Conservation (phyloP, 2,888 invertebrate genomes). For the Drosophila paramelanica region DNA sequence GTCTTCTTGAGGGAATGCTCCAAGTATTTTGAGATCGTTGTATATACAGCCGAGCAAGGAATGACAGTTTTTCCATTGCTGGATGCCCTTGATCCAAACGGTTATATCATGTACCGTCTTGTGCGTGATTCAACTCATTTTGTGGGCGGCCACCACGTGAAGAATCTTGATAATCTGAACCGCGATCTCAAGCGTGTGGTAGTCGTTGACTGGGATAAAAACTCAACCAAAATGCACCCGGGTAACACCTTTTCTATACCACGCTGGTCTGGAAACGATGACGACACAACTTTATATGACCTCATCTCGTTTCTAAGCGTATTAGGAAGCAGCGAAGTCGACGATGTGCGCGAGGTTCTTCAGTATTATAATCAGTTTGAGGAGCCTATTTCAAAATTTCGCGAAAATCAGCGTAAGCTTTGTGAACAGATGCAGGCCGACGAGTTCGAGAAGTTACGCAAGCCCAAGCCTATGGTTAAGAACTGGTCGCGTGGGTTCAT, state of each 20-base stretch:
- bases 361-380: conserved; percentile 96
- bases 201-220: conserved; percentile 96
- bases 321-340: conserved; percentile 93
- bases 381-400: conserved; percentile 95
- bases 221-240: conserved; percentile 94
- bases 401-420: conserved; percentile 93
- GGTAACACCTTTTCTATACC: conserved; percentile 94
- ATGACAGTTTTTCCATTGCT: conserved; percentile 97
- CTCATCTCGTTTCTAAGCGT: conserved; percentile 96
- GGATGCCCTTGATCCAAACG: conserved; percentile 96
- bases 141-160: conserved; percentile 96
- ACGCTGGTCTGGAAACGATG: conserved; percentile 96
- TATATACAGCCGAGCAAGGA: conserved; percentile 98
- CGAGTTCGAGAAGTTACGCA: conserved; percentile 86
- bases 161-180: conserved; percentile 94
- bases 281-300: conserved; percentile 94
- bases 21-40: conserved; percentile 97
- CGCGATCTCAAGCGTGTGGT: conserved; percentile 95
- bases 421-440: conserved; percentile 89
- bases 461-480: conserved; percentile 86
- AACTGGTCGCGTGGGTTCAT: conserved; percentile 89
- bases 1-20: conserved; percentile 95
- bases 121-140: conserved; percentile 98
- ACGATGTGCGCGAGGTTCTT: conserved; percentile 97
- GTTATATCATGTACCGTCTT: conserved; percentile 94